Percentiles rank a stretch among this genome's conserved stretches.
Evolutionary conservation across 2,797 vertebrate genomes (phyloP).

Genomic region (Uromys caudimaculatus): DNA sequence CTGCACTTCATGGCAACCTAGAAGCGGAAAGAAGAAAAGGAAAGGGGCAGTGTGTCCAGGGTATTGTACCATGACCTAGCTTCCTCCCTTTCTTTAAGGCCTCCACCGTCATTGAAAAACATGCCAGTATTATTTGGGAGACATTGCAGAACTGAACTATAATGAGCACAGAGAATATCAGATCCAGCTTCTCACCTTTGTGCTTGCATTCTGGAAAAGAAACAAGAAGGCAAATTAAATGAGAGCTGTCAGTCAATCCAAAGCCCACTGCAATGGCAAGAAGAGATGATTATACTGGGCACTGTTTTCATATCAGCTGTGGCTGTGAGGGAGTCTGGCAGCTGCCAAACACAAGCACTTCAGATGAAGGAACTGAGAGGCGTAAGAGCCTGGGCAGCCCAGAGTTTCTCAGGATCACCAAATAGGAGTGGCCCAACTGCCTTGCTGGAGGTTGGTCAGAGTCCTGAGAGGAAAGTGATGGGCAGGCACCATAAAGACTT

Average conservation of each 20-base stretch:
- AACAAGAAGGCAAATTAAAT: neutral
- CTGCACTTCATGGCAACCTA: neutral
- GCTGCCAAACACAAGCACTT: neutral
- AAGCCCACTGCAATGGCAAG: rapidly evolving
- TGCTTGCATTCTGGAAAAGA: neutral
- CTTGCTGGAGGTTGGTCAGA: rapidly evolving
- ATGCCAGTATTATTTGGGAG: neutral
- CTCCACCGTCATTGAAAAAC: neutral
- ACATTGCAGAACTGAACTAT: neutral
- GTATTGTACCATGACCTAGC: neutral
- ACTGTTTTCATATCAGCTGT: rapidly evolving
- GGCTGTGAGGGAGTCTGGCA: rapidly evolving
- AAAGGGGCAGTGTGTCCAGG: neutral
- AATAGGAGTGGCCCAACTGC: rapidly evolving
- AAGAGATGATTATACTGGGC: rapidly evolving
- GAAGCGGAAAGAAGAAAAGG: neutral
- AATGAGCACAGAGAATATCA: neutral
- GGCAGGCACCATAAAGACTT: rapidly evolving
- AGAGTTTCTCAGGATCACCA: no score
- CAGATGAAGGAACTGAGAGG: rapidly evolving
- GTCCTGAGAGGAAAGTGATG: rapidly evolving
- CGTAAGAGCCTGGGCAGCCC: neutral
- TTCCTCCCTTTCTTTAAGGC: neutral
- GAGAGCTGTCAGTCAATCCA: neutral
- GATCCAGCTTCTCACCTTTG: rapidly evolving